phyloP scores from a whole-genome alignment of 2,888 invertebrate genomes.

The Spodoptera picta region DNA sequence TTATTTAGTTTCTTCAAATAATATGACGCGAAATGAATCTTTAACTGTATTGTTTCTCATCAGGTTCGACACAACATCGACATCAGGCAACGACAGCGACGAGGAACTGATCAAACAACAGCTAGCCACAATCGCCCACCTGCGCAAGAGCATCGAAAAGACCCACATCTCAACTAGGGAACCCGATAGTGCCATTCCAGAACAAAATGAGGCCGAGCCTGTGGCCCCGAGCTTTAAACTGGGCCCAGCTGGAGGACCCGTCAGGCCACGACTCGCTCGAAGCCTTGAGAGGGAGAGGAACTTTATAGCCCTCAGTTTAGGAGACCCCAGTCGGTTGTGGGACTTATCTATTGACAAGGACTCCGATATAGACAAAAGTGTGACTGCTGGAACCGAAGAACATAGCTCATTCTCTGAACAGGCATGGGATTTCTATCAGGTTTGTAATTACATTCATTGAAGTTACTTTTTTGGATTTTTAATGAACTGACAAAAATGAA shows the following conservation, averaged over 20 bases:
- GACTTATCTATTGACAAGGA: constrained; percentile 83
- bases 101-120: constrained; percentile 84
- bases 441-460: constrained; percentile 63
- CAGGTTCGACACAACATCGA: constrained; percentile 89
- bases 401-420: constrained; percentile 96
- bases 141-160: constrained; percentile 83
- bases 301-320: constrained; percentile 79
- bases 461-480: too few relatives aligned
- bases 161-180: constrained; percentile 81
- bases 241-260: constrained; percentile 87
- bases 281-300: constrained; percentile 80
- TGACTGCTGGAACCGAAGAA: constrained; percentile 91
- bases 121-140: constrained; percentile 77
- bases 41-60: not conserved
- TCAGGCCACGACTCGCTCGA: constrained; percentile 77
- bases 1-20: too few relatives aligned
- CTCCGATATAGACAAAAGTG: constrained; percentile 88
- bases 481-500: too few relatives aligned
- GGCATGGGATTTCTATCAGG: constrained; percentile 98
- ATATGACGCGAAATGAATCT: too few relatives aligned
- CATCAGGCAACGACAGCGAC: constrained; percentile 91
- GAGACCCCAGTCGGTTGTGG: constrained; percentile 82
- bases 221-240: constrained; percentile 91
- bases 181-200: constrained; percentile 78
- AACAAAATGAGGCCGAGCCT: constrained; percentile 76